Evolutionary conservation across 1,140 invertebrate genomes (phyloP).

Genomic region (Drosophila sulfurigaster): DNA sequence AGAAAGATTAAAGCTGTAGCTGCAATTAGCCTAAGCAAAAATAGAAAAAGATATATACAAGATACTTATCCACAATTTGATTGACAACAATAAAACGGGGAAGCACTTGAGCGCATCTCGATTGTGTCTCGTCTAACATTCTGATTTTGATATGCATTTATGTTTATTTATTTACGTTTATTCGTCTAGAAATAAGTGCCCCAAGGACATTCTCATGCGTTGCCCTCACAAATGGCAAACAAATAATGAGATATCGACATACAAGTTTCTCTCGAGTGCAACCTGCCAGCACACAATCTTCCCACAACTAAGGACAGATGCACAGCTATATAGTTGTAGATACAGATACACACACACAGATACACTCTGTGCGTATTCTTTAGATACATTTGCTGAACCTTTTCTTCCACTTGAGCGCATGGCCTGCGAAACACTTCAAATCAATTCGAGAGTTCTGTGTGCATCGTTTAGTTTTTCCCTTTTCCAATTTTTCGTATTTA

Average conservation of each 20-base stretch:
- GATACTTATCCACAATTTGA: constrained; percentile 65
- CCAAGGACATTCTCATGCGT: constrained; percentile 69
- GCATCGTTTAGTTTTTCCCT: constrained; percentile 17
- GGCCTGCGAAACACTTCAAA: constrained; percentile 66
- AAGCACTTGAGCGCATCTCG: constrained; percentile 32
- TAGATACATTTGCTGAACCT: constrained; percentile 72
- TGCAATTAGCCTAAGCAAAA: constrained; percentile 54
- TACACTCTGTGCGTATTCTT: constrained; percentile 51
- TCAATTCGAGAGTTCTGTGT: constrained; percentile 43
- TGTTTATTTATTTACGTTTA: constrained; percentile 73
- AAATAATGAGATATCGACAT: constrained; percentile 72
- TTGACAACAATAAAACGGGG: constrained; percentile 22
- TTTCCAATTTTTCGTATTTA: constrained; percentile 13
- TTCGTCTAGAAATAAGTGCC: constrained; percentile 69
- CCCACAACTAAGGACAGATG: constrained; percentile 50
- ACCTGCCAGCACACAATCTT: constrained; percentile 50
- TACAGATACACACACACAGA: constrained; percentile 14
- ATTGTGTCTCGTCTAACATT: constrained; percentile 32
- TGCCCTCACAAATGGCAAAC: constrained; percentile 71
- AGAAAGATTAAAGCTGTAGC: constrained; percentile 20
- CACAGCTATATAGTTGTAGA: not conserved
- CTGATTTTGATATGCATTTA: constrained; percentile 69
- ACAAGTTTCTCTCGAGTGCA: constrained; percentile 58
- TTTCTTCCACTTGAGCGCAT: constrained; percentile 73
- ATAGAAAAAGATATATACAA: constrained; percentile 40